Evolutionary conservation across 37 sponge, comb jelly and placozoan genomes (phyloP).

Genomic region (Crambe crambe): DNA sequence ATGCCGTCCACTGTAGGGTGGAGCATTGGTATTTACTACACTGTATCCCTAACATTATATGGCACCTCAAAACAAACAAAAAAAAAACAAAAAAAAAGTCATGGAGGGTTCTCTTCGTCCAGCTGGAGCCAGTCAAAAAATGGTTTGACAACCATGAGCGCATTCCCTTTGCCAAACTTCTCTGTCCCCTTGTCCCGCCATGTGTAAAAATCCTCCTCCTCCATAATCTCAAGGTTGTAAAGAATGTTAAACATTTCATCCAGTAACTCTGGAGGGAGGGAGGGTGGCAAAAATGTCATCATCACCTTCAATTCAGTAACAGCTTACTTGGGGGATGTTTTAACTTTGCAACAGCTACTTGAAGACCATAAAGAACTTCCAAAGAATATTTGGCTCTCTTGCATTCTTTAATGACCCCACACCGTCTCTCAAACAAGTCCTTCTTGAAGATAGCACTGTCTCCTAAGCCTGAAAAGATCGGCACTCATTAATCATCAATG

Average conservation of each 20-base stretch:
- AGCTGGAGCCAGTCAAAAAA: constrained; percentile 77
- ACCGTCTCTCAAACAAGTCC: constrained; percentile 37
- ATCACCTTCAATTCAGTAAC: too few species aligned
- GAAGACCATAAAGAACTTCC: constrained; percentile 51
- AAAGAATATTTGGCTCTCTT: constrained; percentile 28
- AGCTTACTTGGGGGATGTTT: constrained; percentile 56
- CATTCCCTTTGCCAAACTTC: constrained; percentile 50
- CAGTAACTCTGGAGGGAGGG: constrained; percentile 43
- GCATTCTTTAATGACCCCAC: constrained; percentile 28
- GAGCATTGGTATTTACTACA: too few species aligned
- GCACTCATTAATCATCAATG: neutral
- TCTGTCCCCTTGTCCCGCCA: constrained; percentile 50
- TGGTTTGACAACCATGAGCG: constrained; percentile 11
- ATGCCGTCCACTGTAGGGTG: too few species aligned
- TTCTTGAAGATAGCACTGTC: constrained; percentile 7
- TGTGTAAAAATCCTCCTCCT: constrained; percentile 30
- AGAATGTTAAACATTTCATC: constrained; percentile 47
- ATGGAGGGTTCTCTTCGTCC: too few species aligned
- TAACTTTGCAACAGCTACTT: constrained; percentile 23
- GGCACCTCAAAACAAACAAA: neutral
- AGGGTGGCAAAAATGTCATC: too few species aligned
- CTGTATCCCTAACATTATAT: constrained; percentile 32
- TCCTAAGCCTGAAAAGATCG: constrained; percentile 25
- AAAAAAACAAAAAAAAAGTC: neutral
- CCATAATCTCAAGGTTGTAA: constrained; percentile 57